Conservation (phyloP, 2,888 invertebrate species). For the Oconnorella tubifera region DNA sequence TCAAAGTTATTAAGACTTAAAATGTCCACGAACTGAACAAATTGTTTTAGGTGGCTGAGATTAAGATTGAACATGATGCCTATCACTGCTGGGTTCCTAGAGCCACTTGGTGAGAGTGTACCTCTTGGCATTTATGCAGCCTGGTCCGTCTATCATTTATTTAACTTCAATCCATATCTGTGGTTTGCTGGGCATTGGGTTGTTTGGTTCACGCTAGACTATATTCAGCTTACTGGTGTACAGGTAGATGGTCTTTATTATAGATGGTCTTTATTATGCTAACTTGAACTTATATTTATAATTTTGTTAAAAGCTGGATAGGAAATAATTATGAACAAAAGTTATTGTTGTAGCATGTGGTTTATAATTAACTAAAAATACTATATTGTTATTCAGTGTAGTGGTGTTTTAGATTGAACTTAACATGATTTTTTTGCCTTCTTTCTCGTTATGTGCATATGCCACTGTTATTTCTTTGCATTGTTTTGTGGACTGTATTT, state of each 20-base stretch:
- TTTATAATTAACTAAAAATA: no score
- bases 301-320: no score
- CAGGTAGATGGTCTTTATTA: slow-evolving; percentile 47
- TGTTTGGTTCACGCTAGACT: slow-evolving; percentile 48
- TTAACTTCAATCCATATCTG: slow-evolving; percentile 48
- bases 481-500: no score
- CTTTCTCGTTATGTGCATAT: no score
- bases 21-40: no score
- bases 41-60: slow-evolving; percentile 46
- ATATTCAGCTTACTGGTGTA: slow-evolving; percentile 44
- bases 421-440: no score
- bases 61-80: slow-evolving; percentile 54
- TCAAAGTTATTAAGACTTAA: no score
- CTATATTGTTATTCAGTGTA: no score
- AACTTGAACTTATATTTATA: slow-evolving; percentile 1
- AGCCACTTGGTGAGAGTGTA: slow-evolving; percentile 49
- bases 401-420: no score
- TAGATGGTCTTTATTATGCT: background rate
- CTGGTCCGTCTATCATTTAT: slow-evolving; percentile 48
- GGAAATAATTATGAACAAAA: no score
- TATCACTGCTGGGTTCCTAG: slow-evolving; percentile 45
- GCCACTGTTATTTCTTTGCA: no score
- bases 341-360: no score
- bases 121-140: slow-evolving; percentile 46
- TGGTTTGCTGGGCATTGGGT: slow-evolving; percentile 45